Conservation (phyloP, 2,113 vertebrate species). For the Clarias batrachus region DNA sequence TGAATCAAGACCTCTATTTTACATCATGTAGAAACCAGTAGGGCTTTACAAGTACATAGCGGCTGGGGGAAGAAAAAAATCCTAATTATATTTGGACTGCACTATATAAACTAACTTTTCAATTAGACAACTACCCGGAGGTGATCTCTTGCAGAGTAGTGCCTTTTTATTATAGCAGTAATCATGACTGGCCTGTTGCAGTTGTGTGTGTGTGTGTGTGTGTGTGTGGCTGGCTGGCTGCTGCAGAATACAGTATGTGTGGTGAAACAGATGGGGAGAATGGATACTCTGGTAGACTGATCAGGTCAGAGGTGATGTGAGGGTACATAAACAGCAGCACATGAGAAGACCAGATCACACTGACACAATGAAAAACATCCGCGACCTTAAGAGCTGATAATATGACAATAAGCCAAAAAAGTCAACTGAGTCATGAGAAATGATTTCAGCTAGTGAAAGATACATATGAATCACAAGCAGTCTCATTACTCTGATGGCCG, state of each 20-base stretch:
- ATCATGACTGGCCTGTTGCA: constrained; percentile 20
- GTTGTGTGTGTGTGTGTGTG: background rate
- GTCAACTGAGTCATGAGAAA: constrained; percentile 16
- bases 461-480: background rate
- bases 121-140: constrained; percentile 19
- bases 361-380: constrained; percentile 34
- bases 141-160: constrained; percentile 5
- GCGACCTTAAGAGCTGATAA: background rate
- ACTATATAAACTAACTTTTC: constrained; percentile 43
- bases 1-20: constrained; percentile 25
- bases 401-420: constrained; percentile 5
- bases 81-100: constrained; percentile 26
- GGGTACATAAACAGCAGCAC: constrained; percentile 58
- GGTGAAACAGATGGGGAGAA: constrained; percentile 41
- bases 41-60: background rate
- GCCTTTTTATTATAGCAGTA: constrained; percentile 28
- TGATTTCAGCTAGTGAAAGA: background rate
- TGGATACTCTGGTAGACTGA: constrained; percentile 56
- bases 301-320: constrained; percentile 62
- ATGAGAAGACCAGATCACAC: constrained; percentile 57
- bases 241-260: constrained; percentile 7
- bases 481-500: constrained; percentile 31
- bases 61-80: constrained; percentile 18
- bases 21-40: constrained; percentile 22
- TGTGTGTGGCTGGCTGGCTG: background rate